Evolutionary conservation across 2,888 invertebrate genomes (phyloP), one percentile per base, ranked within the genome.

Genomic region (Pseudococcus longispinus): DNA sequence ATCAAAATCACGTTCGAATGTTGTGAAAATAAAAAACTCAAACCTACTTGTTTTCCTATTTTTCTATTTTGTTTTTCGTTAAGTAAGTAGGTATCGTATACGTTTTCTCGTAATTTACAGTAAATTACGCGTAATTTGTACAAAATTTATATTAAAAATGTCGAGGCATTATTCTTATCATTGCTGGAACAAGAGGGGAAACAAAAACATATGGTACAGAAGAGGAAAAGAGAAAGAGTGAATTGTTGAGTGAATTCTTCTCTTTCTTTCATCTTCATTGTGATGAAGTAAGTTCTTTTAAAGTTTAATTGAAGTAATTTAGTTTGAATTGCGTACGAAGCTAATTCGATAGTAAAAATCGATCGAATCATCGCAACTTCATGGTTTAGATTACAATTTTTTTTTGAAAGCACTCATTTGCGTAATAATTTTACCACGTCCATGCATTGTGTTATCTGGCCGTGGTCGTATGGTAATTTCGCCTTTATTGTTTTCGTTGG

Each of bases 401-500:
- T 26, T 23, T 26, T 26, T 13, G 11, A 65, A 55, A 55, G 55
- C 15, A n/a, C n/a, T n/a, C 8, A 29, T 70, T 70, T 70, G 29
- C 70, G 70, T 32, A 65, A 70, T 70, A 29, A 6, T 70, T 32
- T 70, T 70, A 70, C 70, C 70, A 70, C 70, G 29, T 29, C 18
- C 70, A 29, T 70, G 70, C 29, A 70, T 70, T 29, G 70, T 70
- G 13, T 70, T 26, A 70, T 70, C 70, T 70, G 29, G 29, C 18
- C 70, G 70, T 70, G 70, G 29, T 70, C 70, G 70, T 13, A 29
- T 70, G 70, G 70, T 70, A 80, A 80, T 80, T 80, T 80, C 29
- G 29, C 77, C 29, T 42, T 74, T 77, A 77, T 42, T 80, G 37
- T 80, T 80, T 80, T 80, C 70, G 77, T 80, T 80, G 77, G 77